Evolutionary conservation across 2,113 vertebrate genomes (phyloP).

Genomic region (Lepus europaeus): DNA sequence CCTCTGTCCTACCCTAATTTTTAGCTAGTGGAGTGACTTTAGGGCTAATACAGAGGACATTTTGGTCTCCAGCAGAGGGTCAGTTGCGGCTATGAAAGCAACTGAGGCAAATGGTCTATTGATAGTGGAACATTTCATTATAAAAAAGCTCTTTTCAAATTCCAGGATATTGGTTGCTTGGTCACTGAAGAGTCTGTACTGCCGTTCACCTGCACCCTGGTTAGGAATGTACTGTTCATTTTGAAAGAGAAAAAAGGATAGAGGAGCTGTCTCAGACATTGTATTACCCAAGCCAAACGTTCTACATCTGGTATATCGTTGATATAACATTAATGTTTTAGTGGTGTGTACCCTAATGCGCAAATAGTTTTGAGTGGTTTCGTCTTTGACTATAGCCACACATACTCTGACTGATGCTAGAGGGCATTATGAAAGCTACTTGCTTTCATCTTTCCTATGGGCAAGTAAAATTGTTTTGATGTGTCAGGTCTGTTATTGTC

Average conservation of each 20-base stretch:
- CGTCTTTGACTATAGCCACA: slow-evolving; percentile 37
- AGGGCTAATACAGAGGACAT: slow-evolving; percentile 40
- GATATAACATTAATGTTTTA: slow-evolving; percentile 46
- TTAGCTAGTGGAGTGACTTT: slow-evolving; percentile 40
- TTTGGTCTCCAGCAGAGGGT: slow-evolving; percentile 63
- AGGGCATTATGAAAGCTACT: not conserved
- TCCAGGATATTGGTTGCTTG: slow-evolving; percentile 78
- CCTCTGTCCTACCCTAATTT: slow-evolving; percentile 21
- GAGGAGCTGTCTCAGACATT: slow-evolving; percentile 56
- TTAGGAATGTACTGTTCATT: slow-evolving; percentile 78
- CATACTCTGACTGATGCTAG: not conserved
- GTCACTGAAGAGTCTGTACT: slow-evolving; percentile 75
- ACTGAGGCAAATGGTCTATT: slow-evolving; percentile 68
- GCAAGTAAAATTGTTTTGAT: slow-evolving; percentile 52
- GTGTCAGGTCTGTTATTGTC: not conserved
- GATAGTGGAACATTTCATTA: slow-evolving; percentile 73
- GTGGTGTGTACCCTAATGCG: not conserved
- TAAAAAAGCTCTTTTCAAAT: slow-evolving; percentile 75
- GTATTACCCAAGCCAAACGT: slow-evolving; percentile 55
- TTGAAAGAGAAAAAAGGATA: slow-evolving; percentile 64
- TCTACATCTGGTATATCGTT: slow-evolving; percentile 1
- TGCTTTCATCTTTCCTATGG: not conserved
- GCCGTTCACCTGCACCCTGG: slow-evolving; percentile 71
- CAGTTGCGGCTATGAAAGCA: slow-evolving; percentile 71
- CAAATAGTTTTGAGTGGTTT: slow-evolving; percentile 8